These are phyloP conservation scores for Paguma larvata DNA, from an alignment of 2,797 vertebrate genomes.

Conservation along the genomic window DNA sequence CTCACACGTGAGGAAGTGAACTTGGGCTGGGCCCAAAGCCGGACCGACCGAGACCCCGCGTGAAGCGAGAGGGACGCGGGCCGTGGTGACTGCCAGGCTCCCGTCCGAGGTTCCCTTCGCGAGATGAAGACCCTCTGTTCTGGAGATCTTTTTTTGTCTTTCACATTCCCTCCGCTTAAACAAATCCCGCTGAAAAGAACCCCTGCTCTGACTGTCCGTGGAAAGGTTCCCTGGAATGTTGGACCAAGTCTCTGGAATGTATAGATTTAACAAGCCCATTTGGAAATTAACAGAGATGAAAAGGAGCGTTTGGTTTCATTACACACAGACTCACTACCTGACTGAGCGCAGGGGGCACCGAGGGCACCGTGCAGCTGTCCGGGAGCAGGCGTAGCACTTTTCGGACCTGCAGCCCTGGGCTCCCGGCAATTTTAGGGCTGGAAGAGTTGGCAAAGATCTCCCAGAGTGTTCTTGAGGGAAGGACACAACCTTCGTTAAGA, in stretches of 20 bases:
- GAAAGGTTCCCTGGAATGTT: conserved; percentile 86
- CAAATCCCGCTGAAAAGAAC: conserved; percentile 85
- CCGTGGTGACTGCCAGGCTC: neutral
- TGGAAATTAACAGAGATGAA: conserved; percentile 88
- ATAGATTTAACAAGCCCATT: conserved; percentile 86
- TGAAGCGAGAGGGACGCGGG: neutral
- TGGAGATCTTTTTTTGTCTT: neutral
- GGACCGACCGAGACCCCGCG: neutral
- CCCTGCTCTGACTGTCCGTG: conserved; percentile 84
- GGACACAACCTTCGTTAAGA: neutral
- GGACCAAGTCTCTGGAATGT: conserved; percentile 84
- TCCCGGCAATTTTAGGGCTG: neutral
- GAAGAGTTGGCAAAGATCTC: neutral
- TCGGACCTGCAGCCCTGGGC: conserved; percentile 53
- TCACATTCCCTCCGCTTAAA: conserved; percentile 82
- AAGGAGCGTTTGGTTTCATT: conserved; percentile 73
- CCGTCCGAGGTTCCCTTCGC: conserved; percentile 37
- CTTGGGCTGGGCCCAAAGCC: conserved; percentile 33
- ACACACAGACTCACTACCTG: conserved; percentile 64
- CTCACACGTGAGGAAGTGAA: neutral
- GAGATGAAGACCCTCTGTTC: conserved; percentile 74
- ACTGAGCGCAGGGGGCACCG: neutral
- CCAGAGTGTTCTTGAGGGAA: neutral
- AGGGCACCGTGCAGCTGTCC: conserved; percentile 16
- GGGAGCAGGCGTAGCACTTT: conserved; percentile 71